These are phyloP conservation scores for Neogale vison DNA, from an alignment of 2,113 vertebrate genomes.

Conservation along the genomic window DNA sequence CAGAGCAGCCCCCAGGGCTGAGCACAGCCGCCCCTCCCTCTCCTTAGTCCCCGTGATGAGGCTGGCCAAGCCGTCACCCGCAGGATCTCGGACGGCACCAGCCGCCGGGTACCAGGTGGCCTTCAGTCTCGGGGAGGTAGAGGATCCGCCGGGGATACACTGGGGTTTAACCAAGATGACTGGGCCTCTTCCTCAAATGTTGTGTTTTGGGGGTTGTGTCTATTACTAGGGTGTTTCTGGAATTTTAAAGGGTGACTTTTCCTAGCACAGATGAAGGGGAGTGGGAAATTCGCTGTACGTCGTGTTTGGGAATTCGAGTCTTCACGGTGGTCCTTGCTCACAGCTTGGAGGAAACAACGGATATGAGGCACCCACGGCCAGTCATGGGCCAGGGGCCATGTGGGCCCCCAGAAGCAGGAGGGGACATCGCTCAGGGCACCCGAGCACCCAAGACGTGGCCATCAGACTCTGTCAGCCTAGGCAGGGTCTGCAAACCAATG, in stretches of 20 bases:
- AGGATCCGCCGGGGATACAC: fast-evolving
- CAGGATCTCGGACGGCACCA: too few relatives aligned
- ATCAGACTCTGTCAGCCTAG: background rate
- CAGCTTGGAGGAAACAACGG: fast-evolving
- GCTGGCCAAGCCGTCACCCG: too few relatives aligned
- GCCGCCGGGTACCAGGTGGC: fast-evolving
- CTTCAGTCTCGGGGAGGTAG: fast-evolving
- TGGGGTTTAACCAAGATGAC: background rate
- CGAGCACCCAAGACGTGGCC: too few relatives aligned
- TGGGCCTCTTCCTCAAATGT: background rate
- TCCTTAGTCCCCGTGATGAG: background rate
- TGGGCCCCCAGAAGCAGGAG: fast-evolving
- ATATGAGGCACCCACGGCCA: background rate
- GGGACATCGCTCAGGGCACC: background rate
- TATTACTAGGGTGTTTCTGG: background rate
- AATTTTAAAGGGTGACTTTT: background rate
- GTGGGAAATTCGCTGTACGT: fast-evolving
- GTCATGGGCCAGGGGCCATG: fast-evolving
- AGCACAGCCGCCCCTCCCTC: too few relatives aligned
- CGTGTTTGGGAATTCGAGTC: background rate
- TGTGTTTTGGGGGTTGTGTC: too few relatives aligned
- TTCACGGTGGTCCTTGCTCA: background rate
- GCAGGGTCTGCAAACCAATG: background rate
- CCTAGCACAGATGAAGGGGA: too few relatives aligned
- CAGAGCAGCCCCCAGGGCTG: too few relatives aligned